Percentiles rank a stretch among this genome's conserved stretches.
Conservation (phyloP, 2,888 invertebrate species). For the Tiliacea citrago region DNA sequence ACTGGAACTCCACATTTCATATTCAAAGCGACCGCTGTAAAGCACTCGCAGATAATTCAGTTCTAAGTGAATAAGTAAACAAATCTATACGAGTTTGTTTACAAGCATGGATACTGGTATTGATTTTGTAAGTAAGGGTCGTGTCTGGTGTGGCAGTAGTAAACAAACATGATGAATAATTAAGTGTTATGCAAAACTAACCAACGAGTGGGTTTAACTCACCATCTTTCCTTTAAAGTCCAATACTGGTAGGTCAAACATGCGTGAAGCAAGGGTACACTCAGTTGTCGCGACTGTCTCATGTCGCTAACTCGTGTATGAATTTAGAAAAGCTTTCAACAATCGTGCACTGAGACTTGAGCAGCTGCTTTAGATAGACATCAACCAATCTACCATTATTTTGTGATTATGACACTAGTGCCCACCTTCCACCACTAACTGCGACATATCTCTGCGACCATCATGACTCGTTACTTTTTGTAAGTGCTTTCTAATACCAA, state of each 20-base stretch:
- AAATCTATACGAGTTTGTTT: conserved; percentile 59
- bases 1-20: conserved; percentile 48
- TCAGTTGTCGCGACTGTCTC: not conserved
- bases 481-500: not conserved
- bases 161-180: conserved; percentile 18
- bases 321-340: not conserved
- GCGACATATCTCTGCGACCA: not conserved
- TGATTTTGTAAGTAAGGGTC: conserved; percentile 34
- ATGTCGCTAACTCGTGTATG: not conserved
- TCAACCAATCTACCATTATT: not conserved
- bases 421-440: not conserved
- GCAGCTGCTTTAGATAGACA: no score
- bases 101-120: conserved; percentile 49
- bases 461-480: not conserved
- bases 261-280: not conserved
- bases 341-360: not conserved
- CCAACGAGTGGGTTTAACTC: conserved; percentile 5
- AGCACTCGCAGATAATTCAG: conserved; percentile 44
- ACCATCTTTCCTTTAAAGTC: not conserved
- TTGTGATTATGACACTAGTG: not conserved
- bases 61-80: conserved; percentile 63
- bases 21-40: conserved; percentile 48
- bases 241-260: not conserved
- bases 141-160: not conserved
- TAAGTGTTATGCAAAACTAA: not conserved